phyloP scores from a whole-genome alignment of 2,888 invertebrate genomes.

The Lamproptera curius region DNA sequence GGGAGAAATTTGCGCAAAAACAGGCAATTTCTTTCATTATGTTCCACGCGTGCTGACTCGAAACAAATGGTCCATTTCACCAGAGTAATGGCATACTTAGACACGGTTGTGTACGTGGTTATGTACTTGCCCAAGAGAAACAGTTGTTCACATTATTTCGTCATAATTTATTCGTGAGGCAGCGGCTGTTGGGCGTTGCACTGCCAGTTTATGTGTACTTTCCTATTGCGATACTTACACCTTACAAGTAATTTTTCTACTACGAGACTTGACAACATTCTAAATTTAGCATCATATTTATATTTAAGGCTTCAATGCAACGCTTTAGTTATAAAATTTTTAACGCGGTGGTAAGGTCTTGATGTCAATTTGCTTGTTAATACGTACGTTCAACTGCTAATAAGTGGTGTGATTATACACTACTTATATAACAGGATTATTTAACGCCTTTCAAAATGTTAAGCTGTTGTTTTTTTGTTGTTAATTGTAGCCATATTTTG shows the following conservation, averaged over 20 bases:
- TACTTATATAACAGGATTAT: slow-evolving; percentile 48
- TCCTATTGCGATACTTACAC: neutral
- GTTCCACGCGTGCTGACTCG: slow-evolving; percentile 33
- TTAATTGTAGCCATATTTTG: slow-evolving; percentile 70
- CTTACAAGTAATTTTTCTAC: too few species aligned
- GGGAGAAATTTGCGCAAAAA: slow-evolving; percentile 21
- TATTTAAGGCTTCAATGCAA: too few species aligned
- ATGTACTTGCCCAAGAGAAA: slow-evolving; percentile 26
- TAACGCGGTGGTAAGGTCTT: too few species aligned
- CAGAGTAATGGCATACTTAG: slow-evolving; percentile 40
- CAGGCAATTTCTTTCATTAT: slow-evolving; percentile 33
- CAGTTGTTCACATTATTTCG: slow-evolving; percentile 31
- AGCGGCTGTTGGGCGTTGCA: slow-evolving; percentile 8
- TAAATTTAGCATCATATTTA: too few species aligned
- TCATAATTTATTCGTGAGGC: slow-evolving; percentile 29
- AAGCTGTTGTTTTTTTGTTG: slow-evolving; percentile 67
- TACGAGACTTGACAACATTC: too few species aligned
- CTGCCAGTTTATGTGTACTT: neutral
- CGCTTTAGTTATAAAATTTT: too few species aligned
- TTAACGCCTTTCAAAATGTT: slow-evolving; percentile 69
- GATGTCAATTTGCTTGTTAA: too few species aligned
- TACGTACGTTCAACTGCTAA: too few species aligned
- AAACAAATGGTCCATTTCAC: slow-evolving; percentile 40
- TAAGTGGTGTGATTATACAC: too few species aligned
- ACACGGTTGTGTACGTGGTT: slow-evolving; percentile 33